Evolutionary conservation across 2,888 invertebrate genomes (phyloP), one percentile per base, ranked within the genome.

Genomic region (Cancer borealis): DNA sequence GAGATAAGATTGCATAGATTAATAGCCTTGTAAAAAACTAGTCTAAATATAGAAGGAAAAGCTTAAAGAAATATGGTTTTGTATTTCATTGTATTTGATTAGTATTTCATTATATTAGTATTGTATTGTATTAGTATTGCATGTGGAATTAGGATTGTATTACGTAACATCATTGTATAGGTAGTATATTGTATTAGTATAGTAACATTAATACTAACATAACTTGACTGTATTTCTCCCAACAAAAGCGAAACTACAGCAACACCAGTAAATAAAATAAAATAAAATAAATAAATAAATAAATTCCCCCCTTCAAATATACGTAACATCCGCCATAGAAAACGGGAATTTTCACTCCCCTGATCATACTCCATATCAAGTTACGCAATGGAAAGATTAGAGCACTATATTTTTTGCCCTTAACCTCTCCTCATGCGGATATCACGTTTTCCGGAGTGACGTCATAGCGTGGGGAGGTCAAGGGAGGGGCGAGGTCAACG

Each of bases 401-500:
- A 10, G 26, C 10, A 26, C 73, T 26, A 79, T 26, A 26, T 79
- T 79, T 79, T 79, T 79, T 79, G 73, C 73, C 73, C 73, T 79
- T 21, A 17, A 21, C 60, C 60, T 21, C 10, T 10, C 73, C 26
- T 26, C 73, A 26, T 26, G 73, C 73, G 73, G 73, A 79, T 79
- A 26, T 79, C 73, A 79, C 73, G 73, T 26, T 79, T 79, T 26
- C 10, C 30, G 26, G 26, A n/a, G 73, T 79, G 73, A 79, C 73
- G 73, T 79, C 26, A 47, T 21, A 88, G 88, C 10, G 47, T n/a
- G 46, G 26, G 88, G 88, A 88, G 88, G 47, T 47, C 46, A 47
- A 88, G 88, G 47, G 47, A 47, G 88, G 47, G 45, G 47, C 45
- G 88, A 47, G 47, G 88, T 47, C 45, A 47, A n/a, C 17, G 2